Evolutionary conservation across 2,113 vertebrate species (phyloP).

Genomic region (Caretta caretta): DNA sequence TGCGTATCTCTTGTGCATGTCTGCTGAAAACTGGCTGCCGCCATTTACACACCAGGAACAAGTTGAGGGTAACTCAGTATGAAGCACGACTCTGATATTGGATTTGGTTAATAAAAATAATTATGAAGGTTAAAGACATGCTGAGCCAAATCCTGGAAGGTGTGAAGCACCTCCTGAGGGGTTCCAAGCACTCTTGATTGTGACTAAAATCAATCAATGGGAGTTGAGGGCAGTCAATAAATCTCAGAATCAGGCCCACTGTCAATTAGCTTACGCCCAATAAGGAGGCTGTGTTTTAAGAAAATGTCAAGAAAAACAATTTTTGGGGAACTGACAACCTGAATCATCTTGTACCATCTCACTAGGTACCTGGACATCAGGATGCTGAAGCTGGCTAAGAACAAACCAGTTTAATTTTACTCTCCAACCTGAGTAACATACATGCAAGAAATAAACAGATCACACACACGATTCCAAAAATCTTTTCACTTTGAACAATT

Average conservation of each 20-base stretch:
- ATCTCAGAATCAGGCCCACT: background rate
- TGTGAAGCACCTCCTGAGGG: background rate
- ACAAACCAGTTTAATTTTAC: background rate
- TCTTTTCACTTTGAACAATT: background rate
- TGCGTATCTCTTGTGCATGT: background rate
- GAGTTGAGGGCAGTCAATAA: background rate
- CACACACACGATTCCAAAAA: background rate
- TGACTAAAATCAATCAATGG: background rate
- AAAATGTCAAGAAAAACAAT: background rate
- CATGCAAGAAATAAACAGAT: background rate
- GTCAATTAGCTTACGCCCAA: fast-evolving
- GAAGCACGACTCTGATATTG: background rate
- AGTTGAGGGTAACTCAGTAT: background rate
- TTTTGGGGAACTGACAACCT: fast-evolving
- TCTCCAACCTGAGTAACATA: background rate
- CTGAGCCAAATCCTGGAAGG: background rate
- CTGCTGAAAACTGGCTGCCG: fast-evolving
- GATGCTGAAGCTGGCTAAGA: fast-evolving
- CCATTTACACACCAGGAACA: background rate
- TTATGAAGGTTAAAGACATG: background rate
- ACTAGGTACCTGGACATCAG: fast-evolving
- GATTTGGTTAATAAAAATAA: background rate
- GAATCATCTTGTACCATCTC: background rate
- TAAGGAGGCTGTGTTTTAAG: background rate
- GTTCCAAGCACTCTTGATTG: fast-evolving